Conservation (phyloP, 2,797 vertebrate genomes). For the Eulemur rubriventer region DNA sequence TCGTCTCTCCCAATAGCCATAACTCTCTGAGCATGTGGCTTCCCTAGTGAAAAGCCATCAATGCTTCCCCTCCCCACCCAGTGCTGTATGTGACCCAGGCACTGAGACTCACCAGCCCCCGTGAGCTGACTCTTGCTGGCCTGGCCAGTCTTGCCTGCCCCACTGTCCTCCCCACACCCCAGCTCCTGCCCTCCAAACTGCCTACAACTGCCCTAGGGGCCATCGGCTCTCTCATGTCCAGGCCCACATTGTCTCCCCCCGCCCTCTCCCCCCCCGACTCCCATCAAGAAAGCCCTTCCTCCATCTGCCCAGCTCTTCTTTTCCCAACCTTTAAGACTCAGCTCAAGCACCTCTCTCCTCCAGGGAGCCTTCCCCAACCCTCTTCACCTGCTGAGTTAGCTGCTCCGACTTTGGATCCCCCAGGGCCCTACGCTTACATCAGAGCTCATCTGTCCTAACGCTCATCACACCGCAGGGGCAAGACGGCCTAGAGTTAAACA, state of each 20-base stretch:
- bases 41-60: not conserved
- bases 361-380: not conserved
- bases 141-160: not conserved
- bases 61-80: not conserved
- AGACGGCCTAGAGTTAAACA: not conserved
- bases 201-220: not conserved
- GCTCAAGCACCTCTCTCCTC: not conserved
- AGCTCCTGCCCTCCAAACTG: not conserved
- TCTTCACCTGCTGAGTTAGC: not conserved
- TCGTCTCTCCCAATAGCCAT: not conserved
- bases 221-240: not conserved
- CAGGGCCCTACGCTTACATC: not conserved
- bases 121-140: not conserved
- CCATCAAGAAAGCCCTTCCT: not conserved
- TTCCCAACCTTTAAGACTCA: not conserved
- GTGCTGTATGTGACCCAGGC: not conserved
- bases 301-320: not conserved
- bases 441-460: not conserved
- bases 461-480: not conserved
- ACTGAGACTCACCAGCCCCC: accelerated
- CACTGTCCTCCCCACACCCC: accelerated
- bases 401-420: not conserved
- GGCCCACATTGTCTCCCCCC: not conserved
- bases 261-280: too few species aligned
- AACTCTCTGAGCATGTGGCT: not conserved